Conservation (phyloP, 2,113 vertebrate genomes). For the Entosphenus tridentatus region DNA sequence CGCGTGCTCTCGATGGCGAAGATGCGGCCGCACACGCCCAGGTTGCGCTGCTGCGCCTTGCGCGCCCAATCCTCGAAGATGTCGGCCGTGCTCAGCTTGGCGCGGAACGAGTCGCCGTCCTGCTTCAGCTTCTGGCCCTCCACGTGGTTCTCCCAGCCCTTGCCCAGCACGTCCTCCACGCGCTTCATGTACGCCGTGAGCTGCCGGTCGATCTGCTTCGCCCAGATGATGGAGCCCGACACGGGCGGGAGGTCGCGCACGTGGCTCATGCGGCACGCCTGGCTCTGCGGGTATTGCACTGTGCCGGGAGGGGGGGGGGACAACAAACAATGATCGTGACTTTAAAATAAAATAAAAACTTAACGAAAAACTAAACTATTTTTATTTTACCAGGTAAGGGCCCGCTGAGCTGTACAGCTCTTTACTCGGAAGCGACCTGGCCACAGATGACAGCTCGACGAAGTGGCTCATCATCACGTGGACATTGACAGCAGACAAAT, state of each 20-base stretch:
- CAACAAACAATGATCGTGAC: no score
- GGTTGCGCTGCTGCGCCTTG: slow-evolving; percentile 93
- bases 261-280: slow-evolving; percentile 94
- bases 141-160: slow-evolving; percentile 96
- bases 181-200: slow-evolving; percentile 96
- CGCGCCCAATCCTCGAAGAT: slow-evolving; percentile 97
- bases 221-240: slow-evolving; percentile 95
- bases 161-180: slow-evolving; percentile 85
- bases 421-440: no score
- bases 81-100: slow-evolving; percentile 94
- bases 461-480: no score
- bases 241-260: slow-evolving; percentile 80
- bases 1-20: slow-evolving; percentile 87
- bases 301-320: neutral
- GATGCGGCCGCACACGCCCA: slow-evolving; percentile 83
- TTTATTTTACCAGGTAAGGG: no score
- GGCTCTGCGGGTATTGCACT: slow-evolving; percentile 91
- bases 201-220: slow-evolving; percentile 92
- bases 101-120: slow-evolving; percentile 90
- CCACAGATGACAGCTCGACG: no score
- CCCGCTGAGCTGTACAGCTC: no score
- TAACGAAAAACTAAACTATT: no score
- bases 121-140: slow-evolving; percentile 95
- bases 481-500: no score
- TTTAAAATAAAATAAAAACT: no score